A percentile compares a stretch with the other conserved stretches of the same genome.
Conservation (phyloP, 1,140 invertebrate genomes). For the Cyphomyrmex costatus region DNA sequence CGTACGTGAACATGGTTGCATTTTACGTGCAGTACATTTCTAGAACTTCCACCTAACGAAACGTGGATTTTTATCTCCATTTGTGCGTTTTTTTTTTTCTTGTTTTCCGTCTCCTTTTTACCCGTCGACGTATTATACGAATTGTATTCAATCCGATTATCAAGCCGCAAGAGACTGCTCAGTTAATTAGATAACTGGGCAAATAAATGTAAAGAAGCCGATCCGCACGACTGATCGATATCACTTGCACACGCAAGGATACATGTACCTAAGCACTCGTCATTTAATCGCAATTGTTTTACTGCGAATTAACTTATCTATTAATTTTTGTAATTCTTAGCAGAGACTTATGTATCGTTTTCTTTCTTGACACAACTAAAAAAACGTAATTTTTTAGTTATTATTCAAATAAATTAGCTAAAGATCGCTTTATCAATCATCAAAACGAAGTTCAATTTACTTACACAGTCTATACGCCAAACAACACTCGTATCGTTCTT, state of each 20-base stretch:
- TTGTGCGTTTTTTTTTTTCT: background rate
- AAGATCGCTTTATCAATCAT: too few relatives aligned
- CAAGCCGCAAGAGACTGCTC: background rate
- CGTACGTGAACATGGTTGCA: constrained; percentile 2
- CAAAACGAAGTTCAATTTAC: too few relatives aligned
- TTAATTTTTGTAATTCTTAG: background rate
- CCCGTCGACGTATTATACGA: constrained; percentile 11
- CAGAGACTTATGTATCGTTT: too few relatives aligned
- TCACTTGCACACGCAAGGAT: constrained; percentile 1
- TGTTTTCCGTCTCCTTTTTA: background rate
- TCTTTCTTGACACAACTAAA: too few relatives aligned
- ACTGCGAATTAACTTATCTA: constrained; percentile 1
- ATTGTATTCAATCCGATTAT: constrained; percentile 47
- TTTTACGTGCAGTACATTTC: constrained; percentile 6
- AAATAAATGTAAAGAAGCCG: constrained; percentile 27
- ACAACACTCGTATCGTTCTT: too few relatives aligned
- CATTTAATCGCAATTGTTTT: constrained; percentile 20
- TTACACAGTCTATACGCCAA: too few relatives aligned
- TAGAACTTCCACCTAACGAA: constrained; percentile 13
- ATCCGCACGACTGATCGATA: constrained; percentile 23
- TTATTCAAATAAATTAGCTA: too few relatives aligned
- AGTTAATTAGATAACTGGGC: constrained; percentile 46
- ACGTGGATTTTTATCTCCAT: constrained; percentile 29
- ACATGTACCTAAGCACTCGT: background rate
- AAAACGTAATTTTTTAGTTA: too few relatives aligned